These are phyloP conservation scores for Talpa occidentalis DNA, from an alignment of 2,113 vertebrate genomes.

Conservation along the genomic window DNA sequence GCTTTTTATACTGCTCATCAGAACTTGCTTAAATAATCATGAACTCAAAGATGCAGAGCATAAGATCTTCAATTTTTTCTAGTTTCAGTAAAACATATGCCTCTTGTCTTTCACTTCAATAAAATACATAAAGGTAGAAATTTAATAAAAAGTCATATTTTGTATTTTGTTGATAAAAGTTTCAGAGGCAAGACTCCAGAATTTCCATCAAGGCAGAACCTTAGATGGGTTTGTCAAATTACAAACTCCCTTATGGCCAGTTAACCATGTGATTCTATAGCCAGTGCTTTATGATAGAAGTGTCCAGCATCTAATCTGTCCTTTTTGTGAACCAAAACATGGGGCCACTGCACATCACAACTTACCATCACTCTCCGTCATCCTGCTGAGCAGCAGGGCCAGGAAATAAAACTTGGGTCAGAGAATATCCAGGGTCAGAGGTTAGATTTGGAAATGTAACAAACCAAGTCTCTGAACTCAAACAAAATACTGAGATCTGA, in stretches of 20 bases:
- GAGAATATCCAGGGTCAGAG: neutral
- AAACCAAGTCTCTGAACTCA: neutral
- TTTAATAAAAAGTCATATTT: neutral
- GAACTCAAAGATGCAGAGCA: neutral
- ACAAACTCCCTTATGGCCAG: neutral
- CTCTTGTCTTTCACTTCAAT: neutral
- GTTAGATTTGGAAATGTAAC: neutral
- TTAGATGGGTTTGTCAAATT: neutral
- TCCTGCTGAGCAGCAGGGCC: neutral
- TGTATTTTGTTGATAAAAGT: neutral
- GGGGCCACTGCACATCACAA: neutral
- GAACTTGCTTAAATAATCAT: constrained; percentile 21
- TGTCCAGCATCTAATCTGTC: neutral
- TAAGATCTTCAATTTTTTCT: constrained; percentile 1
- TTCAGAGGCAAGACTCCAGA: neutral
- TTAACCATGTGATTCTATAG: neutral
- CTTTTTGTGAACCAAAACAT: neutral
- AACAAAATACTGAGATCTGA: neutral
- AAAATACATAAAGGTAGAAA: neutral
- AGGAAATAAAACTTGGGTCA: neutral
- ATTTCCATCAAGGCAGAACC: neutral
- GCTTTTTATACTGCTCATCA: neutral
- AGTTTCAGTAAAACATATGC: neutral
- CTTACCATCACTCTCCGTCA: neutral
- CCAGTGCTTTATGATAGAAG: neutral